Percentiles rank a stretch among this genome's conserved stretches.
These are phyloP conservation scores for Strigops habroptila DNA, from an alignment of 2,113 vertebrate genomes.

Conservation along the genomic window DNA sequence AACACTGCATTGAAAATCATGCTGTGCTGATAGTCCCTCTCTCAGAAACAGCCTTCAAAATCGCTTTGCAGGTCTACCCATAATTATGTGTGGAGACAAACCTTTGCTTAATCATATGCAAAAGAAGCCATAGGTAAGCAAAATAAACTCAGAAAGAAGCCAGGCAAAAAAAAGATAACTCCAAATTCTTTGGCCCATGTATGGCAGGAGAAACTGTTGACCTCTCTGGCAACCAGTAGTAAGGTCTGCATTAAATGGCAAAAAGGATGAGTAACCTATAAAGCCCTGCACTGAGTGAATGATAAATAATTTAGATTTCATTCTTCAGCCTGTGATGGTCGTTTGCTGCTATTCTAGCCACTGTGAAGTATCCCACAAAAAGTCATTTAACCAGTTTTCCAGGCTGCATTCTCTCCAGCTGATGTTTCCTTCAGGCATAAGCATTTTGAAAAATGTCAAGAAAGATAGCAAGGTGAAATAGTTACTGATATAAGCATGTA, in stretches of 20 bases:
- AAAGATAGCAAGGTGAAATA: background rate
- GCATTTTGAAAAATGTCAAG: background rate
- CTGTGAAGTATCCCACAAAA: background rate
- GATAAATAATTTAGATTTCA: background rate
- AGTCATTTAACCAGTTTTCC: background rate
- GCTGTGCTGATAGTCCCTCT: background rate
- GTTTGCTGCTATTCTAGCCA: background rate
- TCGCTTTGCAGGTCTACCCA: background rate
- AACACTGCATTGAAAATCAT: background rate
- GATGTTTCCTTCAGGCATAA: background rate
- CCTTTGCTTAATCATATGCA: background rate
- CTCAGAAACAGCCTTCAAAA: background rate
- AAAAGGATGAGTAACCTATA: background rate
- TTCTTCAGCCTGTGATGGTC: background rate
- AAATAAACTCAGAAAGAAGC: background rate
- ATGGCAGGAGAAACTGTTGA: background rate
- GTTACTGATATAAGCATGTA: background rate
- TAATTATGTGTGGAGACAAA: background rate
- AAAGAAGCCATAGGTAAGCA: background rate
- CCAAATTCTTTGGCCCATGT: background rate
- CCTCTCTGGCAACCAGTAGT: background rate
- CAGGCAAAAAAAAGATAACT: background rate
- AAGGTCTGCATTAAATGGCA: background rate
- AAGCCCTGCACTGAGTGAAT: background rate
- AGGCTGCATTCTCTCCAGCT: background rate